These are phyloP conservation scores for Stomatorhinus ivindoensis DNA, from an alignment of 2,113 vertebrate species.

Conservation along the genomic window DNA sequence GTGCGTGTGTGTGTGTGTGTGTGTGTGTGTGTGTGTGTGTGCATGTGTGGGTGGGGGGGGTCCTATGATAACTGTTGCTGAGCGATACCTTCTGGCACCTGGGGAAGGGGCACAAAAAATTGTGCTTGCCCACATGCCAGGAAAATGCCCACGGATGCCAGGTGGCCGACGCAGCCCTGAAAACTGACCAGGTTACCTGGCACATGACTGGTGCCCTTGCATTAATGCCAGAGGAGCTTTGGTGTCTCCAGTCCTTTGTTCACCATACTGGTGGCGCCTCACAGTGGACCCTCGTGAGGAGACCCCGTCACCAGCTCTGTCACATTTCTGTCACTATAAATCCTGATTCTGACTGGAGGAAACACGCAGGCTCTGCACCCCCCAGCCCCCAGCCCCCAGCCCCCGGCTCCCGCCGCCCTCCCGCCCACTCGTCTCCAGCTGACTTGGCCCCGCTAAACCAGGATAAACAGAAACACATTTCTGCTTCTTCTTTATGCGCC, in stretches of 20 bases:
- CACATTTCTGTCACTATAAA: conserved; percentile 58
- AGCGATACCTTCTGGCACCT: not conserved
- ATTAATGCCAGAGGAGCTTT: not conserved
- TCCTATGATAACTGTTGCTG: not conserved
- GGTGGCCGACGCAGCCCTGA: not conserved
- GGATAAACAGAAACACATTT: conserved; percentile 54
- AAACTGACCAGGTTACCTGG: not conserved
- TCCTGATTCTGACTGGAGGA: conserved; percentile 35
- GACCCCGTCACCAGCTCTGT: conserved; percentile 45
- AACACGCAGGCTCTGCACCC: conserved; percentile 25
- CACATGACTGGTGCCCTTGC: not conserved
- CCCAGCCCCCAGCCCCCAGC: not conserved
- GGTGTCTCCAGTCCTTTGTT: not conserved
- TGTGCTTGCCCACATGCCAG: not conserved
- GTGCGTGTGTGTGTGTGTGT: too few species aligned
- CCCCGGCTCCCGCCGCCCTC: not conserved
- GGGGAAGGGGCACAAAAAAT: not conserved
- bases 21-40: not conserved
- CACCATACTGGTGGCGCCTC: not conserved
- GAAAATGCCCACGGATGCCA: not conserved
- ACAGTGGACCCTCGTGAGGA: not conserved
- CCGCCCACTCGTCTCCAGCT: conserved; percentile 38
- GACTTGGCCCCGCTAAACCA: conserved; percentile 42
- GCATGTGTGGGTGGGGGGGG: not conserved
- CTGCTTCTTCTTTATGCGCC: conserved; percentile 25